phyloP scores from a whole-genome alignment of 2,888 invertebrate species.

The Aphodius sticticus region DNA sequence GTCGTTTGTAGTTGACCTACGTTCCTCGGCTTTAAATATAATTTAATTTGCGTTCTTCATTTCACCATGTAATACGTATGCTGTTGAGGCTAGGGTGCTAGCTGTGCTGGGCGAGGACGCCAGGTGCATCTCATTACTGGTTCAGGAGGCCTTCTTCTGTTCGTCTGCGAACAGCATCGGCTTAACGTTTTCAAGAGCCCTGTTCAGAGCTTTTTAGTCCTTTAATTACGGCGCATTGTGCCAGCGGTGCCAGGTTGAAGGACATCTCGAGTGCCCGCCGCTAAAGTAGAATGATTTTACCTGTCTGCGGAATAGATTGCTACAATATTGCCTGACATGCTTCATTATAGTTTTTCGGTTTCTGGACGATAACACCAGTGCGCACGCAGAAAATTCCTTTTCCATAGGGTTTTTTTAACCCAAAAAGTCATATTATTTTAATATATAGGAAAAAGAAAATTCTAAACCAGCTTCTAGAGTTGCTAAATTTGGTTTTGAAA shows the following conservation, averaged over 20 bases:
- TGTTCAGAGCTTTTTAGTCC: constrained; percentile 37
- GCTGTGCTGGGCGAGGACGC: not conserved
- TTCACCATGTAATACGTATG: too few species aligned
- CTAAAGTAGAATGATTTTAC: constrained; percentile 9
- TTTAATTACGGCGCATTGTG: constrained; percentile 38
- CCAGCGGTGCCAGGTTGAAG: constrained; percentile 33
- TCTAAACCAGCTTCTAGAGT: too few species aligned
- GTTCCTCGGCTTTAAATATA: too few species aligned
- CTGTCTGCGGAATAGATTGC: not conserved
- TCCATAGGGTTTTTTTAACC: too few species aligned
- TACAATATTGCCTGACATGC: too few species aligned
- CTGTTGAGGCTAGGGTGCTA: too few species aligned
- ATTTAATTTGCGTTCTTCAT: too few species aligned
- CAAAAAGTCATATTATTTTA: too few species aligned
- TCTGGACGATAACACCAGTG: not conserved
- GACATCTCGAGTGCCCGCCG: constrained; percentile 13
- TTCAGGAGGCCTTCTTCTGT: constrained; percentile 26
- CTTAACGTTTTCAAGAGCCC: constrained; percentile 33
- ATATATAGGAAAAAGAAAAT: too few species aligned
- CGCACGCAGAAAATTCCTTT: not conserved
- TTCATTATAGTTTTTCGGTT: not conserved
- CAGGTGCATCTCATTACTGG: constrained; percentile 36
- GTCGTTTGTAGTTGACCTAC: too few species aligned
- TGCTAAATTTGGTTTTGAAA: too few species aligned
- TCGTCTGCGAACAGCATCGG: constrained; percentile 20